A percentile compares a stretch with the other conserved stretches of the same genome.
Conservation (phyloP, 1,140 invertebrate genomes). For the Penaeus japonicus region DNA sequence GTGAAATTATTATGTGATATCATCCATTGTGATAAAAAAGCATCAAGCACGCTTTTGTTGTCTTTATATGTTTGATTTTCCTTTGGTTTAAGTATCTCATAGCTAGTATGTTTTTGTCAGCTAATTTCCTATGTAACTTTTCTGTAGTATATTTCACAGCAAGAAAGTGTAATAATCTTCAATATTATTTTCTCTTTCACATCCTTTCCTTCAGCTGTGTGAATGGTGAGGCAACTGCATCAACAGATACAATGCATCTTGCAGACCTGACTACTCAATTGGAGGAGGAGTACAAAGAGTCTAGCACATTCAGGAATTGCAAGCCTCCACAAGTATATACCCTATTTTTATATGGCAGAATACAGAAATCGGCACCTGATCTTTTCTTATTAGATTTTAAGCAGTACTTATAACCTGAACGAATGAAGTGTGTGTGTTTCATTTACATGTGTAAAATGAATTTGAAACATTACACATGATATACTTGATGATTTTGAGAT, state of each 20-base stretch:
- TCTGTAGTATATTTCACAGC: no score
- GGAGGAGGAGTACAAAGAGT: constrained; percentile 25
- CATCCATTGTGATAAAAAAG: neutral
- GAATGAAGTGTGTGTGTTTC: neutral
- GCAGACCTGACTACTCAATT: neutral
- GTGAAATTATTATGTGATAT: neutral
- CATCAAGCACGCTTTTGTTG: no score
- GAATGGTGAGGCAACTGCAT: constrained; percentile 28
- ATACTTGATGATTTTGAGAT: neutral
- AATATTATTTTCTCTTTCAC: neutral
- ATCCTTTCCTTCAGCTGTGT: neutral
- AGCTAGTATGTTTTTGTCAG: no score
- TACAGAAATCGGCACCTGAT: no score
- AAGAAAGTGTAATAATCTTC: neutral
- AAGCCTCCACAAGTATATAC: neutral
- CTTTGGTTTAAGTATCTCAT: no score
- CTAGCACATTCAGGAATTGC: neutral
- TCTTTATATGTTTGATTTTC: no score
- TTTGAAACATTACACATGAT: no score
- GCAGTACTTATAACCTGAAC: neutral
- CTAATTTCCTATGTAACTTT: no score
- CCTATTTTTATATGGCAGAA: no score
- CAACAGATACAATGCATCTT: neutral
- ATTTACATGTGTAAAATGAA: neutral
- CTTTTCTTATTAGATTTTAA: neutral